Evolutionary conservation across 2,888 invertebrate species (phyloP).

Genomic region (Geotrupes spiniger): DNA sequence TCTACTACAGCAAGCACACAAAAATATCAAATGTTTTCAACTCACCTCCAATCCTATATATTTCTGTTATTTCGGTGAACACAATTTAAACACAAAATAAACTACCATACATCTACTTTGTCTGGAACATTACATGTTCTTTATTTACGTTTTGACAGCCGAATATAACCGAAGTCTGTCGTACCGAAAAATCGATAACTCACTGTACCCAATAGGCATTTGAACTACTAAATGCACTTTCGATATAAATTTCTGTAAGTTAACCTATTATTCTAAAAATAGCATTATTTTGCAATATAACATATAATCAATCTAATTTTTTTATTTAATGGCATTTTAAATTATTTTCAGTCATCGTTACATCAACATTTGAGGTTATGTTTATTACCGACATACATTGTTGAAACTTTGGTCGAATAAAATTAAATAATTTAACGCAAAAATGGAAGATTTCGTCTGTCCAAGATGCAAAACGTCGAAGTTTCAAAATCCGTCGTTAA

Average conservation of each 20-base stretch:
- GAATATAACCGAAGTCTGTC: neutral
- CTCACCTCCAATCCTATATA: no score
- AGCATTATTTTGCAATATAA: no score
- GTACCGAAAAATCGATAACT: neutral
- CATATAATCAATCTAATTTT: no score
- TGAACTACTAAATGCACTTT: neutral
- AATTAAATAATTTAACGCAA: conserved; percentile 16
- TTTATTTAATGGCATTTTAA: no score
- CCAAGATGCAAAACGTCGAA: conserved; percentile 96
- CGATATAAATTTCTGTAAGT: no score
- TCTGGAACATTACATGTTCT: neutral
- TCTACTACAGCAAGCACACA: no score
- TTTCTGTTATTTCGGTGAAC: neutral
- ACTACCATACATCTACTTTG: neutral
- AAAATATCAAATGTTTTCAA: no score
- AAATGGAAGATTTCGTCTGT: conserved; percentile 83
- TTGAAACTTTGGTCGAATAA: no score
- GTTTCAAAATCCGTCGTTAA: conserved; percentile 93
- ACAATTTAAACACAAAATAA: neutral
- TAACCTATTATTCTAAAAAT: no score
- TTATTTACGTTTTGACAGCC: neutral
- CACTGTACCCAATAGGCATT: neutral
- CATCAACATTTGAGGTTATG: no score
- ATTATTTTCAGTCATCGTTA: no score
- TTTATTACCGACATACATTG: no score